Base-by-base conservation (phyloP, 2,888 invertebrate species). In the Bursaphelenchus okinawaensis region DNA sequence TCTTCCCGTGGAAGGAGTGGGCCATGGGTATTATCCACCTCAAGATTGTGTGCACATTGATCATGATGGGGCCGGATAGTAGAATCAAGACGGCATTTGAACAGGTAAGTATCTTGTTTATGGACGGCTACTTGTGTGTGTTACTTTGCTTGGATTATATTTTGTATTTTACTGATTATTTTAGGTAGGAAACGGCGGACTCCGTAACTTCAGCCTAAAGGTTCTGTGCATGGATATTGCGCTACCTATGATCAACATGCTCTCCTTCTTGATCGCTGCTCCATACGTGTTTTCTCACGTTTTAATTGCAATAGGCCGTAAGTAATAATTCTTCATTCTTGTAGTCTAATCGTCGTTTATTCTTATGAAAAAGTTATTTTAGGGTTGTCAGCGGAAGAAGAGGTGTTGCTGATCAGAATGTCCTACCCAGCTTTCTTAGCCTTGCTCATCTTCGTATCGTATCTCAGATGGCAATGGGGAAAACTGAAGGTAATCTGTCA, bases 21-120 rank as follows among this genome's bases (percentile, higher is more conserved):
- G 95, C 95, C 0, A 86, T 98, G 26, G 95, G 96, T 24, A 93
- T 98, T 12, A 86, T 98, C 0, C 95, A 96, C 83, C 93, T 94
- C 1, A 98, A 98, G 86, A 95, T 96, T 64, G 90, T 93, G 19
- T 92, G 93, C 81, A 96, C 94, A 0, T 87, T 94, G 24, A 92
- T 92, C 0, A 90, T 96, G 89, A 95, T 96, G 93, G 94, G 94
- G 0, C 87, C 87, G 1, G 94, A 95, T 7, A 95, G 95, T 85
- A 93, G 94, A 90, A 86, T 98, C 78, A 89, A 93, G 62, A 87
- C 91, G 3, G 91, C 92, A 0, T 90, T 96, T 56, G 96, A 98
- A 83, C 88, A 91, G 83, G 87, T 86, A 69, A 69, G 70, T 55
- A n/a, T n/a, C 52, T 24, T 22, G 8, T n/a, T n/a, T n/a, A n/a